Base-by-base conservation (phyloP, 2,888 invertebrate genomes). In the Nomada fucata region DNA sequence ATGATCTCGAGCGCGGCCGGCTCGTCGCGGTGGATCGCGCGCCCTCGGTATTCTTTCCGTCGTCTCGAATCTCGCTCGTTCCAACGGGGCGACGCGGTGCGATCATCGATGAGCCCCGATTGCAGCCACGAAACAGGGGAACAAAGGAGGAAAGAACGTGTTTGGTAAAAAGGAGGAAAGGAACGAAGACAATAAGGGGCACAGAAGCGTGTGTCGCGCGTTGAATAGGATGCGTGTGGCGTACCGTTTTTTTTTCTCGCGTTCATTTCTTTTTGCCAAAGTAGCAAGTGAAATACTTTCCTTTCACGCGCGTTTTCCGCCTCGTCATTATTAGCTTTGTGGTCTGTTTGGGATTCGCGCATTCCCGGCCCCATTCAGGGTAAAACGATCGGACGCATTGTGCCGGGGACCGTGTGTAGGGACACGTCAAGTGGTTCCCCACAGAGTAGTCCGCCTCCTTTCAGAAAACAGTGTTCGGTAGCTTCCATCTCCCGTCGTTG, bases 361-460 rank as follows among this genome's bases (percentile, higher is more conserved):
- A 82, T 76, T 79, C 83, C 86, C 85, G 84, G 36, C 82, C 84
- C 83, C 86, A 85, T 85, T 80, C 81, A 89, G 90, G 89, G 90
- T 91, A 88, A 90, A 91, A 90, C 87, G 87, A 88, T 89, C 87
- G 82, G 86, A 78, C 89, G 83, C 85, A 87, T 89, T 89, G 90
- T 86, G 89, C 89, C 85, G 86, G 85, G 85, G 76, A 85, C 79
- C 79, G 83, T 83, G 84, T 64, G 89, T 89, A 89, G 90, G 89
- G 88, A 89, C 89, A 89, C 91, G 91, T 92, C 92, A 92, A 93
- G 92, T 92, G 93, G 91, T 91, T 89, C 92, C 93, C 93, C 91
- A 91, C 91, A 42, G 50, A 42, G 91, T 83, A 88, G 89, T 84
- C 88, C 90, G 86, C 91, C 92, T 92, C 92, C 92, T 91, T 92